Conservation (phyloP, 2,888 invertebrate species). For the Napeogenes inachia region DNA sequence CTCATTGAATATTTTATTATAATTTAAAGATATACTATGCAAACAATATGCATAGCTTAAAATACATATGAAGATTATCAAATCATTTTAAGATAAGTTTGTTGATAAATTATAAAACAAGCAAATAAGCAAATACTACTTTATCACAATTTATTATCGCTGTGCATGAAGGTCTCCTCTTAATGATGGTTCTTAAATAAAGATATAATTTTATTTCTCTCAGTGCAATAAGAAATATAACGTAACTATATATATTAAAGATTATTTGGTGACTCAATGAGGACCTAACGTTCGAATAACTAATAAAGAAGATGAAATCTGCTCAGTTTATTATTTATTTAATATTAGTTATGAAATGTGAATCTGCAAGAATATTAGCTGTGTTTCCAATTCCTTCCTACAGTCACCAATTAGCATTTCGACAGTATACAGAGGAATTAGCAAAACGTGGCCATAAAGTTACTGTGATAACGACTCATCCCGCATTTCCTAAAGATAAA, state of each 20-base stretch:
- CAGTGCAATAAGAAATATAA: not conserved
- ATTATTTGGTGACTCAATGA: not conserved
- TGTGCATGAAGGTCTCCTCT: too few relatives aligned
- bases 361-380: constrained; percentile 37
- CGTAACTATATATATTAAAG: not conserved
- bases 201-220: too few relatives aligned
- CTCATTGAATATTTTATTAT: too few relatives aligned
- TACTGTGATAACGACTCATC: constrained; percentile 39
- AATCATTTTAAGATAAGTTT: too few relatives aligned
- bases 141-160: too few relatives aligned
- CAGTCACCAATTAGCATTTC: constrained; percentile 41
- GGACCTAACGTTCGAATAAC: not conserved
- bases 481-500: constrained; percentile 33
- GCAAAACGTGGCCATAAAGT: constrained; percentile 40
- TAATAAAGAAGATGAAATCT: not conserved
- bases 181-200: too few relatives aligned
- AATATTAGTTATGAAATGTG: constrained; percentile 3
- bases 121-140: too few relatives aligned
- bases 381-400: constrained; percentile 39
- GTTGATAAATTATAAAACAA: too few relatives aligned
- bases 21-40: too few relatives aligned
- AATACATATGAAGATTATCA: not conserved
- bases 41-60: too few relatives aligned
- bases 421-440: constrained; percentile 37
- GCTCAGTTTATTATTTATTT: not conserved